Evolutionary conservation across 2,113 vertebrate genomes (phyloP).

Genomic region (Epinephelus cyanopodus): DNA sequence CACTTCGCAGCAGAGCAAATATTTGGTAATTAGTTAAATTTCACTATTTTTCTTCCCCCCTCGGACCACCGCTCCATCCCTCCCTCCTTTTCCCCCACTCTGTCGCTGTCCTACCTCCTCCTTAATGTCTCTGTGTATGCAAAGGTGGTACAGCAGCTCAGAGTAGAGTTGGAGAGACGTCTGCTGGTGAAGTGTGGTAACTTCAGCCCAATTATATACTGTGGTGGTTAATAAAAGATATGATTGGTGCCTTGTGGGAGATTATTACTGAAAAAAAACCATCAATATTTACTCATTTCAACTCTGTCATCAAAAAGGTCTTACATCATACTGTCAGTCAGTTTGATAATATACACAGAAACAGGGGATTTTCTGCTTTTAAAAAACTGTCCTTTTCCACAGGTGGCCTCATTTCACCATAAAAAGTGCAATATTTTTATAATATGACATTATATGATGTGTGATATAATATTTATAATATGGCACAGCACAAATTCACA

Average conservation of each 20-base stretch:
- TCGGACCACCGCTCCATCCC: neutral
- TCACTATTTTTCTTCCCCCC: constrained; percentile 32
- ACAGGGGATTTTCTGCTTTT: too few species aligned
- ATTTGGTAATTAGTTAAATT: constrained; percentile 67
- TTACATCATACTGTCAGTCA: neutral
- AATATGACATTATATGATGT: too few species aligned
- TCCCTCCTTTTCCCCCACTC: neutral
- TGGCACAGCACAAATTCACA: too few species aligned
- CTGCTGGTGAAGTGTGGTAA: constrained; percentile 73
- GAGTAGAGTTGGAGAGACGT: constrained; percentile 72
- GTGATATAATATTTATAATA: too few species aligned
- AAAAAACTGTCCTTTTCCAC: too few species aligned
- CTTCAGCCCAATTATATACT: constrained; percentile 3
- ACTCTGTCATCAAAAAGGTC: neutral
- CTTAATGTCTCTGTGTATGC: neutral
- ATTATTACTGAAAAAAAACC: neutral
- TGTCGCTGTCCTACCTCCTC: neutral
- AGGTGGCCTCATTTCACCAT: neutral
- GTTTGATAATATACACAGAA: neutral
- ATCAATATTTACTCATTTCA: neutral
- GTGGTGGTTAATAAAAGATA: neutral
- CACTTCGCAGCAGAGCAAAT: constrained; percentile 63
- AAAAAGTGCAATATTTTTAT: too few species aligned
- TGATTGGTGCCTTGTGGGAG: neutral
- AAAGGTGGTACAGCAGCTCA: neutral